These are phyloP conservation scores for Plutella xylostella DNA, from an alignment of 2,888 invertebrate genomes.

Conservation along the genomic window DNA sequence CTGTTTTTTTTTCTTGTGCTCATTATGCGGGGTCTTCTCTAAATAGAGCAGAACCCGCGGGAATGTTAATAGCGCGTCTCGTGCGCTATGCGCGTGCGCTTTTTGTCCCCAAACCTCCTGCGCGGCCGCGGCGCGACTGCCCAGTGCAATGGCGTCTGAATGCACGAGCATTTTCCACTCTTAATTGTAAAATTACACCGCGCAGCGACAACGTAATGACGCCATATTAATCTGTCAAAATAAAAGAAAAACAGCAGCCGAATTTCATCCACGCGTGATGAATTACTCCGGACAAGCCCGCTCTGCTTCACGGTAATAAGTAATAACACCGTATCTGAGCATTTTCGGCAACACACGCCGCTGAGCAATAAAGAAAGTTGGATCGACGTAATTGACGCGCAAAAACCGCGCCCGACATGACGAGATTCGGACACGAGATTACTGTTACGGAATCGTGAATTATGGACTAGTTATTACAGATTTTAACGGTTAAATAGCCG, in stretches of 20 bases:
- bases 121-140: slow-evolving; percentile 1
- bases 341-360: not conserved
- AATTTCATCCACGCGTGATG: too few species aligned
- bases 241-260: too few species aligned
- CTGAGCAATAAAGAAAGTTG: slow-evolving; percentile 2
- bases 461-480: not conserved
- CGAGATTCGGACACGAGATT: not conserved
- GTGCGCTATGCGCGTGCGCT: slow-evolving; percentile 33
- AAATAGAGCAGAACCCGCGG: slow-evolving; percentile 53
- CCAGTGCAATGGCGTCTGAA: not conserved
- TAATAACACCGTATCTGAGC: too few species aligned
- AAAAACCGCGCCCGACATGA: not conserved
- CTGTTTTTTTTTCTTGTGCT: slow-evolving; percentile 21
- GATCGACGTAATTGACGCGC: slow-evolving; percentile 5
- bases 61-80: slow-evolving; percentile 53
- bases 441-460: not conserved
- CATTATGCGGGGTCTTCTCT: slow-evolving; percentile 35
- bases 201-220: too few species aligned
- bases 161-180: slow-evolving; percentile 8
- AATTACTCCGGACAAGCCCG: too few species aligned
- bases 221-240: too few species aligned
- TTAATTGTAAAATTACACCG: slow-evolving; percentile 13
- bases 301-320: too few species aligned
- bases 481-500: not conserved
- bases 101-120: slow-evolving; percentile 24